These are phyloP conservation scores for Cryptocheilus praepositus DNA, from an alignment of 2,888 invertebrate genomes.

Conservation along the genomic window DNA sequence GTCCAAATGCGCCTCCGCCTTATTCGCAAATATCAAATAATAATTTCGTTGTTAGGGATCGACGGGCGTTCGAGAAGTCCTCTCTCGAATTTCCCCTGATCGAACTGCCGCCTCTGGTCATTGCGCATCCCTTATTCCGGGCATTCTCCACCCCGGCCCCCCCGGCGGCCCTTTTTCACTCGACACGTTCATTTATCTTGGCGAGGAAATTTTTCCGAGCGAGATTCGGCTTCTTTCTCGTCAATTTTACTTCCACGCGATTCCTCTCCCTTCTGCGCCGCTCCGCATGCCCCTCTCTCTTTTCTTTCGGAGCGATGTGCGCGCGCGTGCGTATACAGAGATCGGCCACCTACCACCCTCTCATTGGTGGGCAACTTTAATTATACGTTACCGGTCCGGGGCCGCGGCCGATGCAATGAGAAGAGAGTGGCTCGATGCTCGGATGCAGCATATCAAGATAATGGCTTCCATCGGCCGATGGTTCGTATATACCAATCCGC, in stretches of 20 bases:
- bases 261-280: conserved; percentile 9
- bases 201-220: conserved; percentile 18
- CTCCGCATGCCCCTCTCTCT: not conserved
- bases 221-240: conserved; percentile 6
- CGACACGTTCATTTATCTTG: conserved; percentile 21
- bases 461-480: conserved; percentile 62
- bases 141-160: not conserved
- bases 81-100: too few relatives aligned
- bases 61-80: conserved; percentile 26
- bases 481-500: conserved; percentile 58
- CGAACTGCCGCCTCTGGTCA: too few relatives aligned
- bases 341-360: conserved; percentile 10
- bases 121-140: too few relatives aligned
- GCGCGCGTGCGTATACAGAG: conserved; percentile 2
- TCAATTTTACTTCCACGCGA: not conserved
- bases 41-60: conserved; percentile 18
- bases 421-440: conserved; percentile 52
- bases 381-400: conserved; percentile 20
- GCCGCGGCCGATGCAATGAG: conserved; percentile 34
- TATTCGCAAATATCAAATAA: too few relatives aligned
- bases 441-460: conserved; percentile 61
- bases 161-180: conserved; percentile 22
- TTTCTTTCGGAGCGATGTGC: too few relatives aligned
- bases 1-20: not conserved
- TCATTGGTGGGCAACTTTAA: conserved; percentile 52